phyloP scores from a whole-genome alignment of 92 coral and sea anemone species.

The Isaurus tuberculatus region DNA sequence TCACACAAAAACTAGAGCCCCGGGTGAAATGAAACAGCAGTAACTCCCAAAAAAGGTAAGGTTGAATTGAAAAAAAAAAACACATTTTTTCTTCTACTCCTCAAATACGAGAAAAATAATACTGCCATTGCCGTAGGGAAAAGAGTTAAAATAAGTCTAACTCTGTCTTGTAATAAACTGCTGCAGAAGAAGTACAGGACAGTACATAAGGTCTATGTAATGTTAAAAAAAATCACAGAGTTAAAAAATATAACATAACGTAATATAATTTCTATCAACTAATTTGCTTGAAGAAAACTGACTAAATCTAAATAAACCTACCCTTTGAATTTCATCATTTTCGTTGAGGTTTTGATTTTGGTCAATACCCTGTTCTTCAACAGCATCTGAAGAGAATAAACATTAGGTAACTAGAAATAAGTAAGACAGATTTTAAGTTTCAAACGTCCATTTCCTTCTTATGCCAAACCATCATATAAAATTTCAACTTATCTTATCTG shows the following conservation, averaged over 20 bases:
- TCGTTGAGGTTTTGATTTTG: neutral
- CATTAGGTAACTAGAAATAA: neutral
- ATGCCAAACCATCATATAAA: neutral
- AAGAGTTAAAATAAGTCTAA: neutral
- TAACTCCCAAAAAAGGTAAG: too few species aligned
- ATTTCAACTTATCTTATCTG: constrained; percentile 5
- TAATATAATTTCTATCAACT: neutral
- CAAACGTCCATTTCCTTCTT: constrained; percentile 1
- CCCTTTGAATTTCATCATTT: constrained; percentile 14
- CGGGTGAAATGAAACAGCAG: too few species aligned
- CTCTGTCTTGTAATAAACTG: neutral
- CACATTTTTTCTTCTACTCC: too few species aligned
- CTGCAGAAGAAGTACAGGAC: neutral
- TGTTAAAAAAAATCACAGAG: too few species aligned
- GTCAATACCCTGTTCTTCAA: neutral
- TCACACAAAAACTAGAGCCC: too few species aligned
- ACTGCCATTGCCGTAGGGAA: too few species aligned
- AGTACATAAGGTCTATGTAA: neutral
- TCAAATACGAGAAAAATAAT: too few species aligned
- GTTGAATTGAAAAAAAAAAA: too few species aligned
- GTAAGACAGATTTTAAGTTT: neutral
- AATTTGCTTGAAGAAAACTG: neutral
- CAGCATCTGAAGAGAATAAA: constrained; percentile 13
- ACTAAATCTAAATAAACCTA: neutral
- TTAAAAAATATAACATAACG: too few species aligned